Base-by-base conservation (phyloP, 53 echinoderm and acorn worm genomes). In the Paracentrotus lividus region DNA sequence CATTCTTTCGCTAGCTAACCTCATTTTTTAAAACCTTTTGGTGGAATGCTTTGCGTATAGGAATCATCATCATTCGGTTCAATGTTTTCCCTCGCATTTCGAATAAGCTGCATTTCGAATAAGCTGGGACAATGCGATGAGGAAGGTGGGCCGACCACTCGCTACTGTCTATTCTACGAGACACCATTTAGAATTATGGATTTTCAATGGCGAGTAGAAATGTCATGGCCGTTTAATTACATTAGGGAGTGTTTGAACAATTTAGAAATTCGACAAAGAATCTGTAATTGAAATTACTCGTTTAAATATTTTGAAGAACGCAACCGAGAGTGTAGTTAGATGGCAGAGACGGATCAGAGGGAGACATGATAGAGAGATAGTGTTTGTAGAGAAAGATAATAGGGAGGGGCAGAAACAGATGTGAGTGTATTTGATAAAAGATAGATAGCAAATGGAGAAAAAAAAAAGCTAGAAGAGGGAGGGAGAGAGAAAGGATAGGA, bases 141-240 rank as follows among this genome's bases (percentile, higher is more conserved):
- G 64, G 64, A 10, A 4, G 57, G 20, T 31, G 9, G 64, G 31
- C 64, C 31, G 64, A 31, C 64, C 31, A 72, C 72, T 72, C 36
- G 7, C 18, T 40, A 10, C 72, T 40, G 20, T 1, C 38, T 72
- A 72, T 67, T 67, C 72, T 40, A 18, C 20, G 72, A 72, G 72
- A 72, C 40, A 15, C 72, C 27, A 40, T 81, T 45, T n/a, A n/a
- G 26, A 47, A 81, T 81, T 81, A 47, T 81, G 81, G n/a, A 81
- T 47, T 81, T 44, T 81, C 81, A 81, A 81, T 81, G 81, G 9
- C 6, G 26, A 13, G 1, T n/a, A n/a, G 31, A 86, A 86, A 86
- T 86, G 86, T 86, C 86, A 86, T 5, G 86, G 86, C 55, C 86
- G 42, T 56, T 86, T 56, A 55, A 53, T 86, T 86, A 56, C 86